phyloP scores from a whole-genome alignment of 2,113 vertebrate species.

The Noturus placidus region DNA sequence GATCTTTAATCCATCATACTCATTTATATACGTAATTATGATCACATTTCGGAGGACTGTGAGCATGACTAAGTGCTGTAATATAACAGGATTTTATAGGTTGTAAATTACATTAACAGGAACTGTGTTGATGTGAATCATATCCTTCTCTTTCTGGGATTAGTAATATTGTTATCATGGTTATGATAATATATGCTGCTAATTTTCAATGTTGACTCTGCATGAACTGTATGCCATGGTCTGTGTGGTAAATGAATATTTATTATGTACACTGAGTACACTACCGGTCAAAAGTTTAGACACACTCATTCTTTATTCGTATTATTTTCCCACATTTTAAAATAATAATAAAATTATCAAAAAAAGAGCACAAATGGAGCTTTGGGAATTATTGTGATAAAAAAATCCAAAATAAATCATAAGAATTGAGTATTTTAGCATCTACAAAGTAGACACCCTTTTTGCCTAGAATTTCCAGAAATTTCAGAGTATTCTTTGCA shows the following conservation, averaged over 20 bases:
- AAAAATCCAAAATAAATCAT: no score
- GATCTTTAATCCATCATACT: background rate
- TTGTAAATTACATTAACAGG: constrained; percentile 13
- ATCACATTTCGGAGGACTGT: constrained; percentile 13
- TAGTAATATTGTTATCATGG: background rate
- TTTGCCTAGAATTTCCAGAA: no score
- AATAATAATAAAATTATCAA: no score
- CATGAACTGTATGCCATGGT: background rate
- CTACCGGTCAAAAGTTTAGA: no score
- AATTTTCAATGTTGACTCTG: background rate
- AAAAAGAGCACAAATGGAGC: no score
- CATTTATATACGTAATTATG: constrained; percentile 12
- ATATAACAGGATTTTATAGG: background rate
- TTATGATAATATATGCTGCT: constrained; percentile 15
- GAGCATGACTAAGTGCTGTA: constrained; percentile 27
- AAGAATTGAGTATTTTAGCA: no score
- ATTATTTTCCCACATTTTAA: no score
- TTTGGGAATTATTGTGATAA: no score
- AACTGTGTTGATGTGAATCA: constrained; percentile 9
- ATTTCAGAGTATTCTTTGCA: no score
- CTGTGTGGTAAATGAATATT: background rate
- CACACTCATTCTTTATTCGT: no score
- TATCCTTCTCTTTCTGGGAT: background rate
- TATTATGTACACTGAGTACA: background rate
- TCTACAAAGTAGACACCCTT: no score